Evolutionary conservation across 2,888 invertebrate species (phyloP).

Genomic region (Lithodes maja): DNA sequence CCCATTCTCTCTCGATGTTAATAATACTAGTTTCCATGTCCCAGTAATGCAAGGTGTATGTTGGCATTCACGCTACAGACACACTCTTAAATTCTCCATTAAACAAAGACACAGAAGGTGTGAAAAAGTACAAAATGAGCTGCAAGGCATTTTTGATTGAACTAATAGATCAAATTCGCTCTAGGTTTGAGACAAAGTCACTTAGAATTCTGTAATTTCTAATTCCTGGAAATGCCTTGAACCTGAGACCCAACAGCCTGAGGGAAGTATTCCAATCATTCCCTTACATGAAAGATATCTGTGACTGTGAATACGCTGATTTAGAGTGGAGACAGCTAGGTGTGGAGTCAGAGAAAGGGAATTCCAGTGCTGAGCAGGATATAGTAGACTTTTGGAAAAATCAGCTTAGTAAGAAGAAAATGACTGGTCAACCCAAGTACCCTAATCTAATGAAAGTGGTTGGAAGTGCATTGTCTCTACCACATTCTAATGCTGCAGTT

Average conservation of each 20-base stretch:
- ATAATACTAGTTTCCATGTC: constrained; percentile 32
- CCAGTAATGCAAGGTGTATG: constrained; percentile 20
- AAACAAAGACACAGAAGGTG: constrained; percentile 33
- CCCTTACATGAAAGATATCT: constrained; percentile 36
- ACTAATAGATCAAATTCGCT: constrained; percentile 28
- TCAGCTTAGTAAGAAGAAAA: constrained; percentile 34
- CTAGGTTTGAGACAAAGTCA: constrained; percentile 33
- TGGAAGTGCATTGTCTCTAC: constrained; percentile 25
- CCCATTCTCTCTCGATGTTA: constrained; percentile 34
- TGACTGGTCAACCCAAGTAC: constrained; percentile 35
- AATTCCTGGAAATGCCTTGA: constrained; percentile 41
- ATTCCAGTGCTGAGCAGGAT: constrained; percentile 13
- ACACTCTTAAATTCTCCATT: constrained; percentile 20
- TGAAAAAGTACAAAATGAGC: constrained; percentile 33
- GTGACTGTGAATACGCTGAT: constrained; percentile 29
- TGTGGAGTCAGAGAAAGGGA: constrained; percentile 13
- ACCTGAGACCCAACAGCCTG: constrained; percentile 30
- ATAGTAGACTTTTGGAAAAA: constrained; percentile 42
- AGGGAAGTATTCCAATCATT: constrained; percentile 23
- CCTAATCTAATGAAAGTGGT: constrained; percentile 20
- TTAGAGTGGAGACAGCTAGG: constrained; percentile 26
- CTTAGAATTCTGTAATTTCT: constrained; percentile 25
- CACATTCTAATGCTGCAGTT: constrained; percentile 43
- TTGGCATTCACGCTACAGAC: constrained; percentile 36
- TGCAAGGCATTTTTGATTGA: constrained; percentile 38